Conservation (phyloP, 1,140 invertebrate genomes). For the Orius laevigatus region DNA sequence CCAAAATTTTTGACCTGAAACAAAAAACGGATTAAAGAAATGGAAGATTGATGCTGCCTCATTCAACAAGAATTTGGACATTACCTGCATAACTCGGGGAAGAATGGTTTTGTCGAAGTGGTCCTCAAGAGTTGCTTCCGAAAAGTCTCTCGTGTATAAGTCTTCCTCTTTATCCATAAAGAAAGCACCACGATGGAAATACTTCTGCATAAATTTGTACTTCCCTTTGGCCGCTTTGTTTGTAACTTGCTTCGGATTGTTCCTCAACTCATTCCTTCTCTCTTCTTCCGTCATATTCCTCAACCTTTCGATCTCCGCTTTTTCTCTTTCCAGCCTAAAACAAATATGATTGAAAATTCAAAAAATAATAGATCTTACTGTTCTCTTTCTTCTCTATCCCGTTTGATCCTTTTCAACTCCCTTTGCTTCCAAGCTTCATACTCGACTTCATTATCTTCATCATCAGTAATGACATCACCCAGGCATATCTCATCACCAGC, state of each 20-base stretch:
- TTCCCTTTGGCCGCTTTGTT: conserved; percentile 96
- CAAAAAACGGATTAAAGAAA: conserved; percentile 16
- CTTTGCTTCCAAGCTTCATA: conserved; percentile 96
- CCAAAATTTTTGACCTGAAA: conserved; percentile 94
- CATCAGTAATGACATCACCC: conserved; percentile 87
- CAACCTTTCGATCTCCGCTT: conserved; percentile 77
- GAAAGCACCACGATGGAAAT: conserved; percentile 97
- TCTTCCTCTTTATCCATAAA: conserved; percentile 91
- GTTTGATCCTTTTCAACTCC: conserved; percentile 89
- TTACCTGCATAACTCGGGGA: conserved; percentile 95
- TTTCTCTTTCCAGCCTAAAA: conserved; percentile 61
- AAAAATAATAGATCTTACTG: conserved; percentile 38
- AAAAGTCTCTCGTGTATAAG: conserved; percentile 88
- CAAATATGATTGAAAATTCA: neutral
- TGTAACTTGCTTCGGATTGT: conserved; percentile 87
- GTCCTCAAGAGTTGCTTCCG: conserved; percentile 93
- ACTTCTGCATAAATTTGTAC: conserved; percentile 99
- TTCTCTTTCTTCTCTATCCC: conserved; percentile 89
- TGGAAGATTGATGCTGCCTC: neutral
- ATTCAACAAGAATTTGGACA: conserved; percentile 4
- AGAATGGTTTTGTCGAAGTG: conserved; percentile 98
- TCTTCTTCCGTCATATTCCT: conserved; percentile 96
- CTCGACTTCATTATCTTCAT: conserved; percentile 95
- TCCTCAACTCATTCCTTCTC: conserved; percentile 63
- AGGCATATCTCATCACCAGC: conserved; percentile 47